Evolutionary conservation across 2,888 invertebrate species (phyloP), one percentile per base, ranked within the genome.

Genomic region (Pyrrhia umbra): DNA sequence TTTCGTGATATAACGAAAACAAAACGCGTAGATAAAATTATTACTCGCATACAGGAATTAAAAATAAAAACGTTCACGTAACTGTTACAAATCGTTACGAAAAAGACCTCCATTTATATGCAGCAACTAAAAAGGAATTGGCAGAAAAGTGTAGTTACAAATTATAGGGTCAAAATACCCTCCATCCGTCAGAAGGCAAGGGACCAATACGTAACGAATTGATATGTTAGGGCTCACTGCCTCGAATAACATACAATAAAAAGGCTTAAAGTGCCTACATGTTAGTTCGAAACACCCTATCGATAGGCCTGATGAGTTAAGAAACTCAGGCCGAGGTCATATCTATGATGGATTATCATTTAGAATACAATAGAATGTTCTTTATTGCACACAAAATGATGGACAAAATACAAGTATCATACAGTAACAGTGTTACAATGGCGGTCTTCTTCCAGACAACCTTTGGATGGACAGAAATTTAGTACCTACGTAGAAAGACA

Each of bases 171-270:
- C 20, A 30, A 16, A 49, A 37, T 46, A 21, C 51, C 67, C 27
- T 15, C 51, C 46, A 68, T 72, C 16, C 21, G 18, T 68, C 25
- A 45, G 46, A 43, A 27, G 27, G 21, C 46, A 25, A 39, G 58
- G 57, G 58, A 50, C 67, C 57, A 47, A 62, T 51, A 72, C 57
- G 23, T 25, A 59, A 39, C 25, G 30, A 61, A 57, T 51, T 25
- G 13, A 30, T 52, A 67, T 57, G 39, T 62, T 55, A 43, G 62
- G 43, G 37, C 39, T 34, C 57, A 51, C 20, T 51, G 57, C 45
- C 21, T 55, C 2, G 9, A 13, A 18, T 34, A 34, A 54, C 43
- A 64, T 45, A 34, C 39, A 56, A n/a, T 15, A 37, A 50, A 16
- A 25, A 21, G 51, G 62, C 58, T 59, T 58, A 68, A 68, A 23